phyloP scores from a whole-genome alignment of 1,140 invertebrate genomes.

The Lasioglossum baleicum region DNA sequence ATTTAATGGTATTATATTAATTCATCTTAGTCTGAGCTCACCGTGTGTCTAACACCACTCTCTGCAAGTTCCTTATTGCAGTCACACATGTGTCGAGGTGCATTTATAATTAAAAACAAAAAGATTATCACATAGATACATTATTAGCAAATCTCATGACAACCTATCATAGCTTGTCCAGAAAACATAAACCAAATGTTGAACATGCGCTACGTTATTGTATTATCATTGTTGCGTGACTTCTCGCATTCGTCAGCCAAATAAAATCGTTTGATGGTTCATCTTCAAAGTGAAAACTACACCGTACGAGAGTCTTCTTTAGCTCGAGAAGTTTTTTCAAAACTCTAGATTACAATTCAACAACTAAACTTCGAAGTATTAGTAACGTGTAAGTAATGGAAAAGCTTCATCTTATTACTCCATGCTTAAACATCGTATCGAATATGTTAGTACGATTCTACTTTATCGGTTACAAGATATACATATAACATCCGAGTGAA shows the following conservation, averaged over 20 bases:
- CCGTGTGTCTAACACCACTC: conserved; percentile 34
- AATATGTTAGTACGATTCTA: conserved; percentile 5
- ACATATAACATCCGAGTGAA: conserved; percentile 8
- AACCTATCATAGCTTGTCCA: not conserved
- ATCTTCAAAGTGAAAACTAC: not conserved
- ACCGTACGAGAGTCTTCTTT: not conserved
- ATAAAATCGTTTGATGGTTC: not conserved
- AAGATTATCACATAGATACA: conserved; percentile 16
- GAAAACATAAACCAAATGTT: conserved; percentile 1
- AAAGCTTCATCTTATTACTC: conserved; percentile 24
- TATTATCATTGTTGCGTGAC: not conserved
- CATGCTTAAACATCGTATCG: conserved; percentile 40
- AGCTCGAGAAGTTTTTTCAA: not conserved
- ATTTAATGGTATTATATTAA: conserved; percentile 4
- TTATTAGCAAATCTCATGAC: conserved; percentile 17
- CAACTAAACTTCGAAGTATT: not conserved
- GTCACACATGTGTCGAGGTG: conserved; percentile 60
- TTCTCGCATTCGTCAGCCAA: not conserved
- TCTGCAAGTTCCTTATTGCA: conserved; percentile 56
- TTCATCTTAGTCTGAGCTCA: conserved; percentile 42
- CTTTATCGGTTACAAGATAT: conserved; percentile 7
- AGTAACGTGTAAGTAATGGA: not conserved
- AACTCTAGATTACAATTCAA: not conserved
- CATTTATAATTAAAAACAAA: conserved; percentile 43
- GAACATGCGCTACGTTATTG: not conserved